Percentiles rank a stretch among this genome's conserved stretches.
phyloP scores from a whole-genome alignment of 2,113 vertebrate species.

The Lepisosteus oculatus region DNA sequence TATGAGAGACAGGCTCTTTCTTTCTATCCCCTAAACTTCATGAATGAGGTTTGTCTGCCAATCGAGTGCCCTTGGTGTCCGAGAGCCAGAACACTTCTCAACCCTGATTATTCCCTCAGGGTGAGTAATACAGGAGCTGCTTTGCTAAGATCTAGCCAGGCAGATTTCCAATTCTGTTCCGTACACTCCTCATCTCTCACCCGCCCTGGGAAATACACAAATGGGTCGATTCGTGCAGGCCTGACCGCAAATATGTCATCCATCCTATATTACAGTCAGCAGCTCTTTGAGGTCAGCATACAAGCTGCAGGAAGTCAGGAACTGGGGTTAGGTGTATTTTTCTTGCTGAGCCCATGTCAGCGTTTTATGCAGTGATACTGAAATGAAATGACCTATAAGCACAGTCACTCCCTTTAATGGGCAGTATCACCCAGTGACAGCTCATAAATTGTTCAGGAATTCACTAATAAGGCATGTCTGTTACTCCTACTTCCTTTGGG shows the following conservation, averaged over 20 bases:
- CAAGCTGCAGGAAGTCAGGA: neutral
- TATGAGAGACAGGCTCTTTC: neutral
- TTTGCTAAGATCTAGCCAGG: constrained; percentile 16
- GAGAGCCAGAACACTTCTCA: neutral
- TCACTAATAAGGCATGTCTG: constrained; percentile 28
- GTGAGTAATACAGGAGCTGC: neutral
- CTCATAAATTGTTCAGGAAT: constrained; percentile 42
- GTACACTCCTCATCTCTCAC: constrained; percentile 42
- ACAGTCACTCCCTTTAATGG: constrained; percentile 24
- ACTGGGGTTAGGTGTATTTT: neutral
- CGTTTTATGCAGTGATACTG: constrained; percentile 11
- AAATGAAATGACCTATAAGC: constrained; percentile 32
- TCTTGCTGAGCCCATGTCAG: neutral
- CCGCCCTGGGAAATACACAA: constrained; percentile 49
- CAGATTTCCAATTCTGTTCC: constrained; percentile 25
- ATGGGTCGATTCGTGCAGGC: constrained; percentile 42
- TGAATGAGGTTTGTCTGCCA: neutral
- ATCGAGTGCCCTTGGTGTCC: no score
- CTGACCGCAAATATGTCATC: constrained; percentile 34
- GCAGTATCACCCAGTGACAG: constrained; percentile 26
- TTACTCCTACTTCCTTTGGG: constrained; percentile 2
- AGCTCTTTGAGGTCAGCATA: constrained; percentile 45
- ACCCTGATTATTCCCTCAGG: neutral
- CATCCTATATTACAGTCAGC: constrained; percentile 56
- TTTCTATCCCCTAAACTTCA: no score